phyloP scores from a whole-genome alignment of 2,113 vertebrate species.

The Alosa alosa region DNA sequence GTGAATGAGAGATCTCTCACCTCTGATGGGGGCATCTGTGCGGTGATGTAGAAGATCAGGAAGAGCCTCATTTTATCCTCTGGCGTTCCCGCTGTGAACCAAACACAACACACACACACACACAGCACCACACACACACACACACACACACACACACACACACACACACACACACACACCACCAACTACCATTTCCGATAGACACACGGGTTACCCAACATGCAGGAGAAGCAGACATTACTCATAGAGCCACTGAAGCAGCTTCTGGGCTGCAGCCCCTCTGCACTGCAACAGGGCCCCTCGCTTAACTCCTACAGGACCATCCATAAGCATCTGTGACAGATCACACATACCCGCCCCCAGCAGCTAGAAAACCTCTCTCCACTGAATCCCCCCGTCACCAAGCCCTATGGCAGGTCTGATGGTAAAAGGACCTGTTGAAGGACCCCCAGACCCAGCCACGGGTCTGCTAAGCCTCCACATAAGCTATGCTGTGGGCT shows the following conservation, averaged over 20 bases:
- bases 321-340: background rate
- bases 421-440: background rate
- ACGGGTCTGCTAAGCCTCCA: no score
- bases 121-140: constrained; percentile 25
- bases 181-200: background rate
- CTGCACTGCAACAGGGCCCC: no score
- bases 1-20: constrained; percentile 59
- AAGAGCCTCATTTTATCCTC: constrained; percentile 99
- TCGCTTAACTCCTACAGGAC: background rate
- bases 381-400: background rate
- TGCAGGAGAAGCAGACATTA: no score
- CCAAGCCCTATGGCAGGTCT: background rate
- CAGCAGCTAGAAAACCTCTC: background rate
- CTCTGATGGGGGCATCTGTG: constrained; percentile 87
- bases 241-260: no score
- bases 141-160: constrained; percentile 13
- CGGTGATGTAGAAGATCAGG: constrained; percentile 93
- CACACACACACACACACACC: constrained; percentile 7
- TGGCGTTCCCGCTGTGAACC: constrained; percentile 85
- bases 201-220: background rate
- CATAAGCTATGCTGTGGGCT: no score
- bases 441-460: no score
- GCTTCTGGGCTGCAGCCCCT: no score
- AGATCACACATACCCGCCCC: background rate
- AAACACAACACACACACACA: constrained; percentile 29